These are phyloP conservation scores for Physocephala rufipes DNA, from an alignment of 2,888 invertebrate genomes.

Conservation along the genomic window DNA sequence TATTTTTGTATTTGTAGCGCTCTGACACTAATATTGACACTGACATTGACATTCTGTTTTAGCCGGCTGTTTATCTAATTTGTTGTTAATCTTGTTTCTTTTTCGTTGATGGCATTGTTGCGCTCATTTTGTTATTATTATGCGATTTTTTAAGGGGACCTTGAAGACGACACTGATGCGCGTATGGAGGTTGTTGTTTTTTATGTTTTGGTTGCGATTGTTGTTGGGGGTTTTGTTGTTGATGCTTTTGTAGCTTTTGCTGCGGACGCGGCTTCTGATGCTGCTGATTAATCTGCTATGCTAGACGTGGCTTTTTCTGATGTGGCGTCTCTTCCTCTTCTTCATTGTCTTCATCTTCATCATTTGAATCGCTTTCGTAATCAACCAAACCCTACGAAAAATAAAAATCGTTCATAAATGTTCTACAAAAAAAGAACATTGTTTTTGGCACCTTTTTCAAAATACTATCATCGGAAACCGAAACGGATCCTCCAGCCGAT, in stretches of 20 bases:
- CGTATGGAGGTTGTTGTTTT: constrained; percentile 44
- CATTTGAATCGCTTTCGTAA: constrained; percentile 97
- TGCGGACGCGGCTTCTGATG: constrained; percentile 46
- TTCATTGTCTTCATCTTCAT: constrained; percentile 78
- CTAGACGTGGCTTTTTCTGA: constrained; percentile 65
- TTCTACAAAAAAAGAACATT: background rate
- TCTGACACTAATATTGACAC: background rate
- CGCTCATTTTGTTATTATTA: constrained; percentile 31
- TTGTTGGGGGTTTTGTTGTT: constrained; percentile 32
- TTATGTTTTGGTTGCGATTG: constrained; percentile 40
- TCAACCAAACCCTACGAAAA: constrained; percentile 85
- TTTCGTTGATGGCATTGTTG: constrained; percentile 35
- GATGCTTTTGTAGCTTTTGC: constrained; percentile 46
- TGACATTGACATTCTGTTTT: constrained; percentile 26
- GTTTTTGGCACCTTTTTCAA: constrained; percentile 49
- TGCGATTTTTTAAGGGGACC: constrained; percentile 27
- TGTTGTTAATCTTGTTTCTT: constrained; percentile 23
- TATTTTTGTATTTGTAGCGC: constrained; percentile 15
- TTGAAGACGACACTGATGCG: constrained; percentile 49
- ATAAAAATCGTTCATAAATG: background rate
- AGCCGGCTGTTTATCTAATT: constrained; percentile 23
- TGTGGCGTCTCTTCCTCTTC: constrained; percentile 67
- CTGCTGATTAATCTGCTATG: constrained; percentile 58
- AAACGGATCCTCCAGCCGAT: constrained; percentile 36
- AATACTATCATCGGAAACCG: constrained; percentile 46